A percentile compares a stretch with the other conserved stretches of the same genome.
Evolutionary conservation across 2,888 invertebrate species (phyloP).

Genomic region (Itoplectis maculator): DNA sequence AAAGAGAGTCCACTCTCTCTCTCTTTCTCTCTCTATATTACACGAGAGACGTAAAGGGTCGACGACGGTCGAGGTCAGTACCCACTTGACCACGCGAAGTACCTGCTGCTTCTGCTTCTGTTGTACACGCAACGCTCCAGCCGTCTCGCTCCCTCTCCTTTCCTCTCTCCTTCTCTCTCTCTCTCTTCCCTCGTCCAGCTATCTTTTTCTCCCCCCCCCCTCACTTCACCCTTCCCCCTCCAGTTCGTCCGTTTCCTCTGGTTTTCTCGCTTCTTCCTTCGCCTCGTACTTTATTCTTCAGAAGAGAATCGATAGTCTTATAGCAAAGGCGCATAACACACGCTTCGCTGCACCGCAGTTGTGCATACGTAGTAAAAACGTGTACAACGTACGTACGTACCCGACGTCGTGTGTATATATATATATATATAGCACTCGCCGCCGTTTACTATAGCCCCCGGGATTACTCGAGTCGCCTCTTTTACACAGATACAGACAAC

Average conservation of each 20-base stretch:
- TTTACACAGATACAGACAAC: slow-evolving; percentile 26
- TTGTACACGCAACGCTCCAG: slow-evolving; percentile 65
- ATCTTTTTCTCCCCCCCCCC: slow-evolving; percentile 8
- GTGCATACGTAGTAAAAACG: background rate
- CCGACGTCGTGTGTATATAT: background rate
- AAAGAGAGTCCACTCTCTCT: no score
- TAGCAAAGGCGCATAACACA: slow-evolving; percentile 17
- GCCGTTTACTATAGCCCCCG: background rate
- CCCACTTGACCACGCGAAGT: slow-evolving; percentile 71
- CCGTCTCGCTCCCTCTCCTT: slow-evolving; percentile 32
- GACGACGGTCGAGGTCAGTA: slow-evolving; percentile 72
- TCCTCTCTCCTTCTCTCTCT: slow-evolving; percentile 18
- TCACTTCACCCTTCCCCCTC: background rate
- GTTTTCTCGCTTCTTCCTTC: slow-evolving; percentile 4
- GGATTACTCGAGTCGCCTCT: slow-evolving; percentile 15
- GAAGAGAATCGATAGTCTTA: slow-evolving; percentile 60
- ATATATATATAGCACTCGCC: background rate
- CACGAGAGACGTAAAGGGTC: slow-evolving; percentile 65
- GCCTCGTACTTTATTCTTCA: slow-evolving; percentile 41
- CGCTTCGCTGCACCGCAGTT: slow-evolving; percentile 21
- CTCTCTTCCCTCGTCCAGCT: background rate
- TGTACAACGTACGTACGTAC: background rate
- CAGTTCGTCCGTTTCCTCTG: slow-evolving; percentile 19
- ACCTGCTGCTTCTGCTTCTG: slow-evolving; percentile 63
- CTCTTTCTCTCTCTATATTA: no score